These are phyloP conservation scores for Dipodomys merriami DNA, from an alignment of 2,113 vertebrate species.

Conservation along the genomic window DNA sequence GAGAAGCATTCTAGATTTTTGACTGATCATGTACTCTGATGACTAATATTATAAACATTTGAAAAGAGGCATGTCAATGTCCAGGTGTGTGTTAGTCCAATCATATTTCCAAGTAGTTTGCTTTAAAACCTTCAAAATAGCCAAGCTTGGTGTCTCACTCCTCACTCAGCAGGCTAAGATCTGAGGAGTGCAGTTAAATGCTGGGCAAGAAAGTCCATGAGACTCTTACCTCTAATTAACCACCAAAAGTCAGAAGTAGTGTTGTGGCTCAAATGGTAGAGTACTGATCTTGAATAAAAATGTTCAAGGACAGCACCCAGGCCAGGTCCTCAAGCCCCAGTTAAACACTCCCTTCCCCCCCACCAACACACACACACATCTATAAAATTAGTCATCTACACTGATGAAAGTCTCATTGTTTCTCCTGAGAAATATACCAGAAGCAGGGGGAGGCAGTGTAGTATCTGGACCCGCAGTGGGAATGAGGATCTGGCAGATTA, in stretches of 20 bases:
- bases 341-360: no score
- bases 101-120: conserved; percentile 21
- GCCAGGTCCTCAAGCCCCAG: no score
- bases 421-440: neutral
- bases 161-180: no score
- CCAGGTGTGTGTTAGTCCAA: neutral
- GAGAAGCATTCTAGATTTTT: neutral
- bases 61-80: neutral
- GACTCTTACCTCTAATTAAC: no score
- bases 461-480: neutral
- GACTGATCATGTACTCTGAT: neutral
- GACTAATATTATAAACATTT: neutral
- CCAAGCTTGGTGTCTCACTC: no score
- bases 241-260: no score
- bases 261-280: no score
- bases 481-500: neutral
- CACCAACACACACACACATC: no score
- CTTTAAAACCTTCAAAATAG: conserved; percentile 20
- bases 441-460: neutral
- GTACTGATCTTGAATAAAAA: no score
- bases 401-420: neutral
- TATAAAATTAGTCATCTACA: neutral
- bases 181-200: no score
- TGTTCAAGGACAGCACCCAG: no score
- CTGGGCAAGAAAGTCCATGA: no score